Evolutionary conservation across 1,140 invertebrate species (phyloP).

Genomic region (Delia radicum): DNA sequence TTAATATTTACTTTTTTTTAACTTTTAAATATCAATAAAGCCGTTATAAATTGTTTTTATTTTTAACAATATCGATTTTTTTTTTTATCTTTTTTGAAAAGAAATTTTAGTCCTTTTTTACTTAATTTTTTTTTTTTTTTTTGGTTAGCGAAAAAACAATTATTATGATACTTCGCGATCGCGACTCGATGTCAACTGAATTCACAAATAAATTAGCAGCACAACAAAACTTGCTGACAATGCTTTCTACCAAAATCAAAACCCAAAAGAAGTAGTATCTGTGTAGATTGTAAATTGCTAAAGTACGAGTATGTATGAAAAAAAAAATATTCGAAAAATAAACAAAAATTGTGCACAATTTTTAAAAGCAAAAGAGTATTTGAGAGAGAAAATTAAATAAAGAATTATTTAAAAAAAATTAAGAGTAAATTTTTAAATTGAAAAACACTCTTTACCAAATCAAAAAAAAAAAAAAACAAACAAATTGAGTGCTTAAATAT

Average conservation of each 20-base stretch:
- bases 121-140: background rate
- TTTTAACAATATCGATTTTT: background rate
- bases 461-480: no score
- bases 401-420: no score
- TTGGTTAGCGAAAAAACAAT: background rate
- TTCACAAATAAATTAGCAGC: slow-evolving; percentile 27
- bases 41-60: background rate
- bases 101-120: background rate
- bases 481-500: no score
- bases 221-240: slow-evolving; percentile 26
- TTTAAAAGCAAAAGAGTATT: background rate
- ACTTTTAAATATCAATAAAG: no score
- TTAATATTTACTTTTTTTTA: background rate
- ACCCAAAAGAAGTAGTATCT: background rate
- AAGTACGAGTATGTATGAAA: background rate
- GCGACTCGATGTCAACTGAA: slow-evolving; percentile 29
- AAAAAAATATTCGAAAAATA: background rate
- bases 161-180: slow-evolving; percentile 24
- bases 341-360: background rate
- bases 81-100: background rate
- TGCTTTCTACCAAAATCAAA: background rate
- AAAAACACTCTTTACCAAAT: no score
- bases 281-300: background rate
- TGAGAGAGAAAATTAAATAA: no score
- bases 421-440: no score